These are phyloP conservation scores for Drosophila sturtevanti DNA, from an alignment of 1,140 invertebrate genomes.

Conservation along the genomic window DNA sequence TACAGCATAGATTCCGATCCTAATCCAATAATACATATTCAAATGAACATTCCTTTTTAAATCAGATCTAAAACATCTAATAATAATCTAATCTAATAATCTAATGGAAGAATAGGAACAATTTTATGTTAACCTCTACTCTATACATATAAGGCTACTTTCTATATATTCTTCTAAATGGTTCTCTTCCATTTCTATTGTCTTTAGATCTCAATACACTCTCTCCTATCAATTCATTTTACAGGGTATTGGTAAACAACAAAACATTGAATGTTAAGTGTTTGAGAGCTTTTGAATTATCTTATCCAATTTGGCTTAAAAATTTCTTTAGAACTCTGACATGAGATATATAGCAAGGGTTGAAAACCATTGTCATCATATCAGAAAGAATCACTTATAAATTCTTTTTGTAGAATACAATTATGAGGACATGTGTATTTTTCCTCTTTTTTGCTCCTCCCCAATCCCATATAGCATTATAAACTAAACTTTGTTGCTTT, in stretches of 20 bases:
- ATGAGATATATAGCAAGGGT: neutral
- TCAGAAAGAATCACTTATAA: neutral
- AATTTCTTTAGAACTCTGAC: neutral
- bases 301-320: neutral
- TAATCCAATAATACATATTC: too few relatives aligned
- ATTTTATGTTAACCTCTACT: too few relatives aligned
- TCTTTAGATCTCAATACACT: neutral
- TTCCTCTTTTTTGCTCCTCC: neutral
- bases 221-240: neutral
- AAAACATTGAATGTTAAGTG: neutral
- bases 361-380: neutral
- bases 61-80: too few relatives aligned
- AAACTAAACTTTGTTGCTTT: conserved; percentile 1
- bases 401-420: neutral
- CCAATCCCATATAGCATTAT: neutral
- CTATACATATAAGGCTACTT: too few relatives aligned
- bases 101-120: too few relatives aligned
- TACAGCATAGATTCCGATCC: too few relatives aligned
- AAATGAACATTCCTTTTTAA: too few relatives aligned
- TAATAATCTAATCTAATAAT: too few relatives aligned
- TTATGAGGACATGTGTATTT: neutral
- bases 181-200: too few relatives aligned
- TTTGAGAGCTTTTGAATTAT: neutral
- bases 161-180: too few relatives aligned
- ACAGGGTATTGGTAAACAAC: neutral